These are phyloP conservation scores for Malurus cyaneus DNA, from an alignment of 2,113 vertebrate species.

Conservation along the genomic window DNA sequence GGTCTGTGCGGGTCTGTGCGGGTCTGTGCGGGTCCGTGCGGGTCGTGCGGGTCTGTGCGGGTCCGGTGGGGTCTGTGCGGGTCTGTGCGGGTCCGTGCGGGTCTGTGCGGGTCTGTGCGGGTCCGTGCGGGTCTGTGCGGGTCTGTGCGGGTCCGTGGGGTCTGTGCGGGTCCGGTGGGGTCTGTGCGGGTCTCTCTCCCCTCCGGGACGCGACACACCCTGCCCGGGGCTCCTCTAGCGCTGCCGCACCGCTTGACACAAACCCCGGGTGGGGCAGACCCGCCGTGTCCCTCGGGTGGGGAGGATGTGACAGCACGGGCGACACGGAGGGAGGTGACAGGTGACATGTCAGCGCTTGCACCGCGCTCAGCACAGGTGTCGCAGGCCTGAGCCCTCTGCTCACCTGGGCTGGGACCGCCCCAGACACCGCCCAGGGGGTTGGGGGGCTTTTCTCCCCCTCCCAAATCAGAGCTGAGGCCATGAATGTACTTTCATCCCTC, in stretches of 20 bases:
- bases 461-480: neutral
- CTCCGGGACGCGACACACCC: neutral
- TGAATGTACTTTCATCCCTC: neutral
- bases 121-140: neutral
- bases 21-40: too few species aligned
- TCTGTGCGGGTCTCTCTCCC: neutral
- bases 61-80: neutral
- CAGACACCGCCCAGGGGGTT: fast-evolving
- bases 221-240: neutral
- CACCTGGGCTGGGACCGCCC: fast-evolving
- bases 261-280: fast-evolving
- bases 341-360: fast-evolving
- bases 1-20: neutral
- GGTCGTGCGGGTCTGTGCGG: neutral
- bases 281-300: neutral
- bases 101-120: neutral
- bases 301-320: neutral
- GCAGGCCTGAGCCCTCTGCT: fast-evolving
- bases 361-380: fast-evolving
- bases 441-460: neutral
- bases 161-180: too few species aligned
- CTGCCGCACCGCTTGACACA: neutral
- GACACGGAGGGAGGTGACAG: neutral
- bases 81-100: neutral
- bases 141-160: neutral